Base-by-base conservation (phyloP, 2,113 vertebrate species). In the Xiphias gladius region DNA sequence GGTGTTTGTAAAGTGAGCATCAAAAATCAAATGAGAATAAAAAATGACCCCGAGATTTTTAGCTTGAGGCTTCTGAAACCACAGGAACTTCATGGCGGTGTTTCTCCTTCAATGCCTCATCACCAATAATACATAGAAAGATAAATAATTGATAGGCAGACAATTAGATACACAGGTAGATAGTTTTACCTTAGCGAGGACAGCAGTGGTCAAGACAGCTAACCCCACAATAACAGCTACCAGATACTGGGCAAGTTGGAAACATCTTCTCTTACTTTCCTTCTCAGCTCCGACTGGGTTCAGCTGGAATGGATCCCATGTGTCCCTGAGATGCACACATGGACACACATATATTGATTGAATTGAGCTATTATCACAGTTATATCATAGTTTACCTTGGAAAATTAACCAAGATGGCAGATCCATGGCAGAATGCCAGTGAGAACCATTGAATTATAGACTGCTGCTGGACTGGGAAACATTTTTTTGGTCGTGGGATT, bases 281-380 rank as follows among this genome's bases (percentile, higher is more conserved):
- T 96, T 96, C 86, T 96, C 95, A 0, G 95, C 86, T 68, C 95
- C 95, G 2, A 93, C 32, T 0, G 94, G 95, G 72, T 95, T 95
- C 73, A 96, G 73, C 76, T 96, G 95, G 85, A 96, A 96, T 5
- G 95, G 95, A 88, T 96, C 95, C 95, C 95, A 96, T 37, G 95
- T 96, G 57, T 95, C 95, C 71, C 95, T 96, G 68, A 59, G 19
- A 89, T 57, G 67, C 54, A 74, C 71, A 68, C 57, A 76, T 7
- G n/a, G n/a, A 41, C 35, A 73, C 32, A 58, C 11, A 68, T 2
- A 66, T 37, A 61, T 30, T 58, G 12, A 32, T 17, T 28, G 4
- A 26, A 19, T 22, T 79, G 0, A 62, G 10, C 17, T 57, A 1
- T 22, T 5, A 54, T 65, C 41, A 46, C 8, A 13, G 20, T 32